Evolutionary conservation across 2,888 invertebrate genomes (phyloP), one percentile per base, ranked within the genome.

Genomic region (Cordilura impudica): DNA sequence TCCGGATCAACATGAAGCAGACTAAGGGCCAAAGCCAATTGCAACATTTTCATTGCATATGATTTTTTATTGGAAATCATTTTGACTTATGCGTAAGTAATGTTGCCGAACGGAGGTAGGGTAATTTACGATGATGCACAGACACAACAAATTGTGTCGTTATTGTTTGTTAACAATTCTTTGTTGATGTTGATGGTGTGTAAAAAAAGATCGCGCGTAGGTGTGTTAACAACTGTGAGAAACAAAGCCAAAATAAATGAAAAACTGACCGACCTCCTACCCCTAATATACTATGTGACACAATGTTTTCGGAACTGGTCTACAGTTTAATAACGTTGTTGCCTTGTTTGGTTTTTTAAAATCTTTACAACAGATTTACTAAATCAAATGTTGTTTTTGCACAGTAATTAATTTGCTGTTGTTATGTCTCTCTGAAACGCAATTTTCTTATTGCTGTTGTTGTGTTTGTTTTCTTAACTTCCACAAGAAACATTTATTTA

Each of bases 51-150:
- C 88, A 95, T 95, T 61, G 95, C 93, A 85, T 95, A 95, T 54
- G 95, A 90, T 89, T 96, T 96, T 91, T 96, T 96, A 84, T 95
- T 90, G 84, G 94, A 94, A 90, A 96, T 92, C 96, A 96, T 96
- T 86, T 82, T 86, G 49, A 12, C 82, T 82, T 83, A 83, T 83
- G 82, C 81, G 83, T 76, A 47, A 45, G 65, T 71, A 58, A 67
- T 71, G 54, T 54, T 45, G 39, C 10, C 4, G 35, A 31, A 19
- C n/a, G 35, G 10, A 18, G 16, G 14, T 14, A 18, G 18, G 10
- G 12, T 23, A 51, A n/a, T 14, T 51, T 14, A 10, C 14, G 51
- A 12, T n/a, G 21, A 14, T 60, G 35, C 53, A 35, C 51, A 60
- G 14, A 23, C 31, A 31, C n/a, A 56, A 29, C 39, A 1, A 35